Evolutionary conservation across 1,140 invertebrate species (phyloP).

Genomic region (Philotrypesis tridentata): DNA sequence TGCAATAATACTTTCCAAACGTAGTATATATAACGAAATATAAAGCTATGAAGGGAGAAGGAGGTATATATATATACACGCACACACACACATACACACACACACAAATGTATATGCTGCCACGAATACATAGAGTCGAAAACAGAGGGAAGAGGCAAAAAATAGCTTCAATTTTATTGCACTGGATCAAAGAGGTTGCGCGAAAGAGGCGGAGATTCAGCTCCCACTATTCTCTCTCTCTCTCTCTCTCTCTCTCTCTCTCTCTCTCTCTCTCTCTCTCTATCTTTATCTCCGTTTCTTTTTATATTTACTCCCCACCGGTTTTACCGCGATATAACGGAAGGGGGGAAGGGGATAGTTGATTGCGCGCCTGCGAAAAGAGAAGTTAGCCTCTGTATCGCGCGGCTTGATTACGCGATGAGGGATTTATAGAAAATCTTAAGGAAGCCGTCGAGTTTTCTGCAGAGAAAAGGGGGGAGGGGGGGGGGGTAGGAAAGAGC

Average conservation of each 20-base stretch:
- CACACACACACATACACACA: no score
- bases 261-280: no score
- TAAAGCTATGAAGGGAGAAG: no score
- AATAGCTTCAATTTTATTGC: not conserved
- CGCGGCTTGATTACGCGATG: not conserved
- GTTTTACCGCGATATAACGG: not conserved
- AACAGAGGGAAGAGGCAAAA: not conserved
- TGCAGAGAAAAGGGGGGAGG: not conserved
- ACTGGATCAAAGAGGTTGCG: not conserved
- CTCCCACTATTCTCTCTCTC: no score
- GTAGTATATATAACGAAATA: no score
- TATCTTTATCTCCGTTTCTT: no score
- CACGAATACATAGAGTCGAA: not conserved
- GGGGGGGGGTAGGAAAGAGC: no score
- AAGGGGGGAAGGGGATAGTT: not conserved
- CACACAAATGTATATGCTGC: not conserved
- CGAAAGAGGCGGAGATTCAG: not conserved
- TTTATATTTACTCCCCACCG: not conserved
- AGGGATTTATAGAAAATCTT: not conserved
- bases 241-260: not conserved
- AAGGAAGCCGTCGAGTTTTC: not conserved
- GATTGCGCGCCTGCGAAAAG: not conserved
- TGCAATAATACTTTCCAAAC: no score
- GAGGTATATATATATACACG: no score
- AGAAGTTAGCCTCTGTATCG: not conserved